Evolutionary conservation across 2,888 invertebrate genomes (phyloP).

Genomic region (Drosophila seclusa): DNA sequence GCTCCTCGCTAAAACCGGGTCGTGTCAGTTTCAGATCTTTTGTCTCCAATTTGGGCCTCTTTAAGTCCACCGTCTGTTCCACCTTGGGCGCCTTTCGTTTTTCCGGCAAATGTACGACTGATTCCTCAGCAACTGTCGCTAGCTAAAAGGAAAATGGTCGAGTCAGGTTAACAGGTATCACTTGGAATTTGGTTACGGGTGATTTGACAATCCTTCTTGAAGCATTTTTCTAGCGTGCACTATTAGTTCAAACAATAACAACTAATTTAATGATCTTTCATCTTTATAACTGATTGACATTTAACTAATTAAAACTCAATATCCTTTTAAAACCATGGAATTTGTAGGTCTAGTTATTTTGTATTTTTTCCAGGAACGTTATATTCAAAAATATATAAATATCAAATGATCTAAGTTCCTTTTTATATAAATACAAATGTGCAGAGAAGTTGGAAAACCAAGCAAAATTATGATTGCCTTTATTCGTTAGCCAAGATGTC

Average conservation of each 20-base stretch:
- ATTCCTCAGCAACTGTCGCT: slow-evolving; percentile 17
- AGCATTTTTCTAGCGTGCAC: not conserved
- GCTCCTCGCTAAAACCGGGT: slow-evolving; percentile 96
- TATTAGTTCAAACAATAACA: not conserved
- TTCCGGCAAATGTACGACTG: slow-evolving; percentile 21
- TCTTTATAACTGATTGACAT: not conserved
- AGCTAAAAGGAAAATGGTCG: slow-evolving; percentile 24
- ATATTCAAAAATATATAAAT: too few species aligned
- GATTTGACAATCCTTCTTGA: not conserved
- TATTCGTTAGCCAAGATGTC: not conserved
- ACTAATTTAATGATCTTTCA: not conserved
- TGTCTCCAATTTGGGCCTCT: slow-evolving; percentile 91
- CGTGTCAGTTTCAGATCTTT: slow-evolving; percentile 95
- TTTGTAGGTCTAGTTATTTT: not conserved
- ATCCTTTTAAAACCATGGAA: too few species aligned
- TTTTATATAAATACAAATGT: not conserved
- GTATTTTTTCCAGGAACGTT: not conserved
- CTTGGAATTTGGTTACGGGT: not conserved
- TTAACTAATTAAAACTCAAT: not conserved
- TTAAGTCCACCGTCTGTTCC: slow-evolving; percentile 20
- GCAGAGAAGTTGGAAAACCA: not conserved
- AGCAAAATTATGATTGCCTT: not conserved
- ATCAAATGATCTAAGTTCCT: not conserved
- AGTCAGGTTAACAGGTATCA: not conserved
- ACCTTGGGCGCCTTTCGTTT: slow-evolving; percentile 47